Base-by-base conservation (phyloP, 2,113 vertebrate species). In the Bolborhynchus lineola region DNA sequence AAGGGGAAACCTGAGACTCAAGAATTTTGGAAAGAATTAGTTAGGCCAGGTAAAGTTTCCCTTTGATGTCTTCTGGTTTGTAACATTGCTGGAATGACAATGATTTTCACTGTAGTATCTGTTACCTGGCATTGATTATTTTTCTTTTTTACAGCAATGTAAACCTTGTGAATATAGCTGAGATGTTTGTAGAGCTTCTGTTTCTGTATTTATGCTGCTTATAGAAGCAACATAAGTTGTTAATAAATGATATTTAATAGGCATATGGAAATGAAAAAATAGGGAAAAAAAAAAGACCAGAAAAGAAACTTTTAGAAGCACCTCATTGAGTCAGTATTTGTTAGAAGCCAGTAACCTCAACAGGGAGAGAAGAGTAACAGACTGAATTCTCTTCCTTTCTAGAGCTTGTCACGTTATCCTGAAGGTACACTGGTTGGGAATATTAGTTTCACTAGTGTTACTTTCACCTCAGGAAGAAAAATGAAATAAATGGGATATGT, bases 91-190 rank as follows among this genome's bases (percentile, higher is more conserved):
- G 35, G 65, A 33, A 59, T 47, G 23, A 3, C 29, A 55, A 60
- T 49, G 2, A 21, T 90, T 74, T 74, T 86, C 5, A n/a, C 6
- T 5, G 2, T 6, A 5, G 70, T 0, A 1, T 70, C 28, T n/a
- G 12, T 68, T 91, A 60, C 41, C 19, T 59, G 33, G 8, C 17
- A 52, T 86, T 70, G 69, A 29, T 41, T 67, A 15, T 20, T 79
- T 78, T 60, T 55, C 6, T 57, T 88, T 79, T 64, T 65, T 60
- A 65, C n/a, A 74, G 41, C 29, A 71, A 18, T 57, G 9, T 75
- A 88, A 93, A 35, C 16, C 4, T 15, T 59, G 9, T 78, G 33
- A 79, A 11, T 44, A 28, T 8, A 60, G 28, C 33, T 72, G n/a
- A 88, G 59, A n/a, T 62, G 8, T 72, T 69, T 93, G 29, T 33